Evolutionary conservation across 2,113 vertebrate genomes (phyloP).

Genomic region (Trematocara macrostoma): DNA sequence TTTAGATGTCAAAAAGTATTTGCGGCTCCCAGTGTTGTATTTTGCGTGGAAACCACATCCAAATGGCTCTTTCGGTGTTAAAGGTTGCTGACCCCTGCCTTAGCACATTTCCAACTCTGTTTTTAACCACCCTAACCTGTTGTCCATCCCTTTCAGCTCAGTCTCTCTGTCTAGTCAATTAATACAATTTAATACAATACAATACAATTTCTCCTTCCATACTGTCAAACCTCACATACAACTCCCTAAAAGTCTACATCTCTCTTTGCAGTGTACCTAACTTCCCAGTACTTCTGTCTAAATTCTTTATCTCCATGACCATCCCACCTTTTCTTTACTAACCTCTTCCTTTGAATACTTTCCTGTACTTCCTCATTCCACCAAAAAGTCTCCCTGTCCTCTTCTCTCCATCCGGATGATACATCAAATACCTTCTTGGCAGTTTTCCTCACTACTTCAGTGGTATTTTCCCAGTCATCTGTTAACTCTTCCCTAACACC

Average conservation of each 20-base stretch:
- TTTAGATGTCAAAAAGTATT: background rate
- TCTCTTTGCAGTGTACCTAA: background rate
- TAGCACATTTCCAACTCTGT: background rate
- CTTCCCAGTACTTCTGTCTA: background rate
- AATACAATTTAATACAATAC: background rate
- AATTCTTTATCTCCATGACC: background rate
- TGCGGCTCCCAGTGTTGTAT: background rate
- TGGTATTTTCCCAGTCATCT: background rate
- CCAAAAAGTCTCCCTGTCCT: background rate
- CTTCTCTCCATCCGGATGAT: background rate
- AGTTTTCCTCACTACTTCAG: background rate
- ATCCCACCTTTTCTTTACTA: background rate
- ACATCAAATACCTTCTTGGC: background rate
- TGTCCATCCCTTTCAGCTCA: background rate
- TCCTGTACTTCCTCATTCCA: background rate
- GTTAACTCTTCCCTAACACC: background rate
- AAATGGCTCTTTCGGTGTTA: background rate
- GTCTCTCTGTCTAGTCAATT: background rate
- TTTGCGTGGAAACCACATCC: rapidly evolving
- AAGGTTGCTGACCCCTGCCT: background rate
- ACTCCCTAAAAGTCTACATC: background rate
- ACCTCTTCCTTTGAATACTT: background rate
- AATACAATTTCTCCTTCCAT: background rate
- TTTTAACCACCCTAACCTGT: background rate
- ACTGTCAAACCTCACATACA: background rate